Evolutionary conservation across 2,113 vertebrate species (phyloP), one percentile per base, ranked within the genome.

Genomic region (Phycodurus eques): DNA sequence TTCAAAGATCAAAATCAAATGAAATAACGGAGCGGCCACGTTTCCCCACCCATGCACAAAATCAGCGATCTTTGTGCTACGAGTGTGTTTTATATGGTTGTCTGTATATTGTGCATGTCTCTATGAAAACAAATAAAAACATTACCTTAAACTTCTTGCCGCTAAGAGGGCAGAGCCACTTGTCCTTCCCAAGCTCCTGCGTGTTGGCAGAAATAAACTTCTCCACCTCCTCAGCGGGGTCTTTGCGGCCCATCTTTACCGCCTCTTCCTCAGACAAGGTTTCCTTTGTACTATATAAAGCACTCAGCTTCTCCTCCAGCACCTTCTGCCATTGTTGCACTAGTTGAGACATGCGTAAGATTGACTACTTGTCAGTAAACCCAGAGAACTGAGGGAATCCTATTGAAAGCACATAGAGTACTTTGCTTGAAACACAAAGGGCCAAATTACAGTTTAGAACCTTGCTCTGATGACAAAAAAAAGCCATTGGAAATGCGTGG

Each of bases 151-250:
- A 98, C 80, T 98, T 98, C 88, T 98, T 98, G 70, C 96, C 95
- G 69, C 96, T 98, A n/a, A 98, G 93, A 1, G 96, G 96, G 60
- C 96, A 98, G 0, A 96, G 94, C 96, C 96, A 98, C 79, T 98
- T 98, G 90, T 98, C 96, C 87, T 98, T 98, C 80, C 95, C 95
- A 84, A 97, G 91, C 85, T 98, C 96, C 81, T 97, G 96, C 0
- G 96, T 98, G 88, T 98, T 98, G 7, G 95, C 94, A 6, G 91
- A 93, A 53, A 98, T 94, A 89, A 97, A 98, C 83, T 97, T 98
- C 82, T 97, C 96, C 86, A 96, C 93, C 83, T 98, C 96, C 71
- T 96, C 95, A 64, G 95, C 96, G 0, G 94, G 95, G 73, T 96
- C 95, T 78, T 97, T 98, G 35, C 94, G 93, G 4, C 96, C 96